Percentiles rank a stretch among this genome's conserved stretches.
Evolutionary conservation across 2,888 invertebrate genomes (phyloP).

Genomic region (Mesorhabditis sp.): DNA sequence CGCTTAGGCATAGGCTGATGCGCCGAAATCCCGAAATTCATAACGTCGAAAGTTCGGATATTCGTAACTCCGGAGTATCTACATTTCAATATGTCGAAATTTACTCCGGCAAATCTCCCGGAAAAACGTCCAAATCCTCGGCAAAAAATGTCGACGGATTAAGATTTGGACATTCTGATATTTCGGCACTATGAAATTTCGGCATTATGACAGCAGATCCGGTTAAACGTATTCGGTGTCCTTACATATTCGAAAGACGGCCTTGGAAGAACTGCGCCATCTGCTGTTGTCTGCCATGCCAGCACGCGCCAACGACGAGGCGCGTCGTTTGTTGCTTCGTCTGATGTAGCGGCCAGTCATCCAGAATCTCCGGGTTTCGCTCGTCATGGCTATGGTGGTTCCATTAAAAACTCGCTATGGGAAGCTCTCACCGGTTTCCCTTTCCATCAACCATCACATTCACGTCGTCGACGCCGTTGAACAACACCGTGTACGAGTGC

Average conservation of each 20-base stretch:
- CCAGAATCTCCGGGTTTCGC: conserved; percentile 91
- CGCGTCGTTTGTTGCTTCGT: conserved; percentile 82
- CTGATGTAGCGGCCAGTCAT: conserved; percentile 97
- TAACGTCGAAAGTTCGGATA: no score
- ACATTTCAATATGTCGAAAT: no score
- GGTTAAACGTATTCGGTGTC: conserved; percentile 70
- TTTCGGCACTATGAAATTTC: no score
- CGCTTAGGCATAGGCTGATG: no score
- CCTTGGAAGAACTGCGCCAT: conserved; percentile 85
- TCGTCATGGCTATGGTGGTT: conserved; percentile 62
- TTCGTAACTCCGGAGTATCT: no score
- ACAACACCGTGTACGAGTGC: conserved; percentile 94
- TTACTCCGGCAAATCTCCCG: no score
- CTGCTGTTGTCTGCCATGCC: conserved; percentile 75
- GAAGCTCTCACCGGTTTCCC: conserved; percentile 25
- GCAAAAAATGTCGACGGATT: no score
- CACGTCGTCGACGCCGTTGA: conserved; percentile 76
- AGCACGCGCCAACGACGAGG: conserved; percentile 90
- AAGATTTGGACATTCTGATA: neutral
- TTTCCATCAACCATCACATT: conserved; percentile 49
- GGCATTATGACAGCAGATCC: conserved; percentile 67
- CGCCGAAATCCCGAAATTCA: no score
- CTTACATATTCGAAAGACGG: conserved; percentile 70
- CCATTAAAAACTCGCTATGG: neutral
- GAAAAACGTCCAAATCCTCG: no score